A percentile compares a stretch with the other conserved stretches of the same genome.
phyloP scores from a whole-genome alignment of 2,113 vertebrate genomes.

The Taxidea taxus region DNA sequence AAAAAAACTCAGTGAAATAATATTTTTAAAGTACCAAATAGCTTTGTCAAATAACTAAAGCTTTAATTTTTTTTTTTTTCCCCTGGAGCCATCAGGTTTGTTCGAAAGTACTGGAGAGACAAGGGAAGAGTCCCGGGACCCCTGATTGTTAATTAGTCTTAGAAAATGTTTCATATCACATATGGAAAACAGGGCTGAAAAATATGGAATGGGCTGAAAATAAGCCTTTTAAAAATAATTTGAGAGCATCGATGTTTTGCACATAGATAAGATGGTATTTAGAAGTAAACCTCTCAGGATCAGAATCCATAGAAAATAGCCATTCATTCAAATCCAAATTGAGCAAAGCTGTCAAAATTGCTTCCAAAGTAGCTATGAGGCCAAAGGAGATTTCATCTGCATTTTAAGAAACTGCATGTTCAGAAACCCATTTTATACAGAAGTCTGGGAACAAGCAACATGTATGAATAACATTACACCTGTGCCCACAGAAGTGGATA shows the following conservation, averaged over 20 bases:
- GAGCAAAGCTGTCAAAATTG: conserved; percentile 27
- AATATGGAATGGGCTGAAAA: neutral
- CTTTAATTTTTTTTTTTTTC: neutral
- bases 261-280: neutral
- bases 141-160: neutral
- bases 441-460: neutral
- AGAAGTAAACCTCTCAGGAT: neutral
- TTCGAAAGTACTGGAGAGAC: neutral
- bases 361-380: conserved; percentile 22
- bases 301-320: conserved; percentile 38
- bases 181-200: neutral
- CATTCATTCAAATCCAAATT: conserved; percentile 35
- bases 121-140: neutral
- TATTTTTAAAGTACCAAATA: neutral
- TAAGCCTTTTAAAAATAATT: neutral
- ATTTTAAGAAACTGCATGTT: conserved; percentile 45
- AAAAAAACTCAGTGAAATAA: neutral
- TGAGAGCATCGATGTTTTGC: neutral
- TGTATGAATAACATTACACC: neutral
- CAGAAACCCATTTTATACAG: conserved; percentile 26
- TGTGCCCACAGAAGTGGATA: neutral
- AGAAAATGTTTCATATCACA: neutral
- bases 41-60: neutral
- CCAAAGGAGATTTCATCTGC: conserved; percentile 26
- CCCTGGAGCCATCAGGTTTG: neutral